A percentile compares a stretch with the other conserved stretches of the same genome.
Evolutionary conservation across 2,113 vertebrate species (phyloP).

Genomic region (Scatophagus argus): DNA sequence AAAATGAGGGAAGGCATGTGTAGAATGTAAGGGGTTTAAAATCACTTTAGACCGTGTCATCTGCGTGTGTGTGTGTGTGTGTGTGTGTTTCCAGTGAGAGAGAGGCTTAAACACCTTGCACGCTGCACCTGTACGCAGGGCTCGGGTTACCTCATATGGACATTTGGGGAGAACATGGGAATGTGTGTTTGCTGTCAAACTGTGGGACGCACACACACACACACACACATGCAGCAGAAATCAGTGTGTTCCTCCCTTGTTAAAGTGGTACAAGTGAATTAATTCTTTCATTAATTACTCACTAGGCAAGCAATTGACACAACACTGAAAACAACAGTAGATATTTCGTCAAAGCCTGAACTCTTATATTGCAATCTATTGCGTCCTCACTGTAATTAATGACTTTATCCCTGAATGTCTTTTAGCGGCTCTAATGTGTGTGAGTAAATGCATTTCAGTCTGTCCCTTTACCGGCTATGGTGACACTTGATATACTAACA

Average conservation of each 20-base stretch:
- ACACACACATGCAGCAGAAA: background rate
- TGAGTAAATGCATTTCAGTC: no score
- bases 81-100: slow-evolving; percentile 19
- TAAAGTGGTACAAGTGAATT: background rate
- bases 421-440: background rate
- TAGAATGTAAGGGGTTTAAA: slow-evolving; percentile 72
- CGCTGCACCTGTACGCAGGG: slow-evolving; percentile 81
- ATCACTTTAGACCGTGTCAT: slow-evolving; percentile 67
- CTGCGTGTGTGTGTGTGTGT: slow-evolving; percentile 40
- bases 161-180: slow-evolving; percentile 40
- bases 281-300: background rate
- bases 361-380: background rate
- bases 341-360: background rate
- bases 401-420: background rate
- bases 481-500: no score
- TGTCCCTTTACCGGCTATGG: no score
- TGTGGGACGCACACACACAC: background rate
- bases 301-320: background rate
- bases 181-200: slow-evolving; percentile 57
- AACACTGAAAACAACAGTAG: background rate
- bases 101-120: slow-evolving; percentile 80
- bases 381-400: background rate
- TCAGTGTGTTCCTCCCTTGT: background rate
- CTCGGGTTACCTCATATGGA: slow-evolving; percentile 66
- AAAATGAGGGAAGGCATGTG: slow-evolving; percentile 67